Evolutionary conservation across 2,888 invertebrate genomes (phyloP), one percentile per base, ranked within the genome.

Genomic region (Luffia ferchaultella): DNA sequence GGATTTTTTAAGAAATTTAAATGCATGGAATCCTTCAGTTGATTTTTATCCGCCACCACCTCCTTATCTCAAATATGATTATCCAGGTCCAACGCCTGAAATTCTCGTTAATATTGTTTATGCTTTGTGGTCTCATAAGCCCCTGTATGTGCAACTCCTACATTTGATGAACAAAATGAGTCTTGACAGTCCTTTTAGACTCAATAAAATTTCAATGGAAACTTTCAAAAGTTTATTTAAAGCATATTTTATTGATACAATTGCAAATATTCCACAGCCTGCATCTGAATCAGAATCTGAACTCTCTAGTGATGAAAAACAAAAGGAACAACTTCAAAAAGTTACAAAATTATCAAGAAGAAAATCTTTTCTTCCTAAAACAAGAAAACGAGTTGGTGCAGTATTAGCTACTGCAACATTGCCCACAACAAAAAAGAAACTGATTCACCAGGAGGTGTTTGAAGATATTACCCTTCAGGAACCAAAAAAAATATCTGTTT

Each of bases 91-190:
- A 7, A 91, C 89, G 49, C 85, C 87, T 42, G 85, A 86, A 50
- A 92, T 91, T 44, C 84, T 94, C 44, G 85, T 90, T 50, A 93
- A 94, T 64, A 95, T 97, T 54, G 86, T 91, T 2, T 87, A 91
- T 69, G 88, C 91, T 19, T 73, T 97, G 51, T 86, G 90, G 50
- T 86, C 87, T 16, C 89, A 93, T 58, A 91, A 92, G 50, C 89
- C 90, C 60, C 93, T 97, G 70, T 97, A 97, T 66, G 89, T 87
- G 1, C 90, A 93, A 86, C 89, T 92, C 9, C 66, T 97, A 46
- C 97, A 97, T 77, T 85, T 97, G 49, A 97, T 97, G 97, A 97
- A 97, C 68, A 93, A 92, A 75, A 95, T 97, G 95, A 93, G 92
- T 68, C 73, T 97, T 47, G 91, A 93, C 16, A 88, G 91, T 44